Evolutionary conservation across 2,888 invertebrate species (phyloP), one percentile per base, ranked within the genome.

Genomic region (Cheilosia scutellata): DNA sequence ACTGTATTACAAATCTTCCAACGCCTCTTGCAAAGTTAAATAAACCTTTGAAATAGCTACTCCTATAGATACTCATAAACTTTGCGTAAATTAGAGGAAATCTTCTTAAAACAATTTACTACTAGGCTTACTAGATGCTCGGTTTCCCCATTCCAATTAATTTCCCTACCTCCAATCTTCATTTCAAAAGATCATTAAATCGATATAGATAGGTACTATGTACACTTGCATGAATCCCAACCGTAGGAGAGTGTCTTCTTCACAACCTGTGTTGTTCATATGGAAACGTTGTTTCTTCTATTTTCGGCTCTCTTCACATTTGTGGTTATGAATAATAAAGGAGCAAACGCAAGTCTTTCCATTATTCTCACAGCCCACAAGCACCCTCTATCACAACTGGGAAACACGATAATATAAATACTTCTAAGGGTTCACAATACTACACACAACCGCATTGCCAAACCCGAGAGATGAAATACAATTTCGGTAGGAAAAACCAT

Each of bases 391-490:
- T 29, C n/a, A 9, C 20, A 16, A 20, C 16, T 16, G 37, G 31
- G 66, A 55, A 76, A 82, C 60, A 82, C 29, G 65, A 72, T 82
- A 66, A 16, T 53, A 53, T 51, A 71, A 79, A 79, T 79, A 70
- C 75, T 42, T 42, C 33, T 33, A 42, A 76, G 65, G 70, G 68
- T 75, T 82, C 75, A 66, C 49, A 75, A 70, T 75, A 65, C 65
- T 62, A 57, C 33, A 33, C 16, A 53, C 51, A 72, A 40, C 40
- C 31, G 27, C 40, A 33, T 33, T 55, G 53, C 31, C 37, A 25
- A 62, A 74, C 55, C 16, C 11, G 20, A 37, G 60, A 49, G 44
- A 51, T 16, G 31, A 44, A 49, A 63, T 37, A 42, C 57, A 58
- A 65, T 72, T 55, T 71, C 27, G 51, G 65, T 11, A 51, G 53